phyloP scores from a whole-genome alignment of 2,113 vertebrate genomes.

The Haplochromis vanheusdeni region DNA sequence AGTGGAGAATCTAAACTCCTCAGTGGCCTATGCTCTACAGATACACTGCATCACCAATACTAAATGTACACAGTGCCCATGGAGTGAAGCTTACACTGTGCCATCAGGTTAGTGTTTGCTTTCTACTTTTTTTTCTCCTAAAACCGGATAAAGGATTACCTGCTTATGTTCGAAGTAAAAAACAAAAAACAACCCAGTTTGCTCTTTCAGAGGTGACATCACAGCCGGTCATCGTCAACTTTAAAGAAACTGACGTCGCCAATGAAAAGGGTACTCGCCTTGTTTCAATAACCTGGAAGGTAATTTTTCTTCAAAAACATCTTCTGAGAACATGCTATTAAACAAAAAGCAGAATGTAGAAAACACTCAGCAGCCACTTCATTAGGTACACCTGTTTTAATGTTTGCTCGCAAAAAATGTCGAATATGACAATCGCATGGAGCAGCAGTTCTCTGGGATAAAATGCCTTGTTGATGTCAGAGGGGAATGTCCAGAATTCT shows the following conservation, averaged over 20 bases:
- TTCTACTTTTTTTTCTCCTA: neutral
- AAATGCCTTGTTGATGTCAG: neutral
- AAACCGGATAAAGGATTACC: neutral
- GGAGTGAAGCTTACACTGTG: conserved; percentile 39
- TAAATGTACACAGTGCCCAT: conserved; percentile 39
- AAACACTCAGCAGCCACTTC: neutral
- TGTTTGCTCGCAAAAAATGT: neutral
- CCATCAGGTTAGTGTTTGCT: conserved; percentile 43
- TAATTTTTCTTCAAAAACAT: neutral
- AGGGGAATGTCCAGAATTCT: neutral
- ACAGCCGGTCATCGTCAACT: conserved; percentile 14
- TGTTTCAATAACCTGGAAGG: conserved; percentile 32
- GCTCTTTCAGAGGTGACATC: conserved; percentile 48
- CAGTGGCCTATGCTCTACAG: conserved; percentile 43
- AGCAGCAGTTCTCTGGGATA: neutral
- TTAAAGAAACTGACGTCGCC: neutral
- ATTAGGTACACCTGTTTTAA: neutral
- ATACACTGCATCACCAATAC: conserved; percentile 27
- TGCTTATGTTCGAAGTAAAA: neutral
- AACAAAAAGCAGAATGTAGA: neutral
- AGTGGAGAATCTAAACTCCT: conserved; percentile 30
- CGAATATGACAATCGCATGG: neutral
- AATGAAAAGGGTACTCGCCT: neutral
- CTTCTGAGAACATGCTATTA: neutral
- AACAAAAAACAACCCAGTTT: neutral